Conservation (phyloP, 2,888 invertebrate species). For the Meiosimyza platycephala region DNA sequence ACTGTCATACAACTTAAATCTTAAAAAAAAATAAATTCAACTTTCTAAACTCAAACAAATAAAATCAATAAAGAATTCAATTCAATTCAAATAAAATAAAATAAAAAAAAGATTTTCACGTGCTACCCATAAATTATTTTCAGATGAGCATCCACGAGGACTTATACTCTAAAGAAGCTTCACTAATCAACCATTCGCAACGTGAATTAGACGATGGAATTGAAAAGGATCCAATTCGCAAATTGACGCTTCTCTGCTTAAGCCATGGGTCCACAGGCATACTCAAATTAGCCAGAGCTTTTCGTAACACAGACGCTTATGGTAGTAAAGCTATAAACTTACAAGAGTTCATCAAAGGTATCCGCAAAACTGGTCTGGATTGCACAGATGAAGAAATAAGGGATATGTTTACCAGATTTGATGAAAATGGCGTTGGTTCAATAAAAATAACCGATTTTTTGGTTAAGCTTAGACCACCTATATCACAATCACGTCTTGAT, state of each 20-base stretch:
- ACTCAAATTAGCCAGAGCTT: slow-evolving; percentile 85
- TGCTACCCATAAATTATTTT: slow-evolving; percentile 17
- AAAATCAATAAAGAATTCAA: too few relatives aligned
- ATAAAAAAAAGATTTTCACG: not conserved
- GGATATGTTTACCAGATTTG: slow-evolving; percentile 71
- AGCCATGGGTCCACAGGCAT: slow-evolving; percentile 89
- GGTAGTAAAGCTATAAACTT: slow-evolving; percentile 82
- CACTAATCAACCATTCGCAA: slow-evolving; percentile 80
- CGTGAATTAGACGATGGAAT: slow-evolving; percentile 73
- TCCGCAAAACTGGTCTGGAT: slow-evolving; percentile 81
- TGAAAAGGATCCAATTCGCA: slow-evolving; percentile 83
- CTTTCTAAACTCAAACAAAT: slow-evolving; percentile 4
- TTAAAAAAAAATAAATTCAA: slow-evolving; percentile 27
- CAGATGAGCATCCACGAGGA: slow-evolving; percentile 56
- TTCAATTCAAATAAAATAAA: slow-evolving; percentile 26
- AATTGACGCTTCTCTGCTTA: slow-evolving; percentile 84
- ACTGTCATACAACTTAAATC: not conserved
- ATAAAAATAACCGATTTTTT: slow-evolving; percentile 93
- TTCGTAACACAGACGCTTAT: slow-evolving; percentile 93
- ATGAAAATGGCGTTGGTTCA: slow-evolving; percentile 83
- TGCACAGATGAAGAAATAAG: slow-evolving; percentile 69
- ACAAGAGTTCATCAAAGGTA: slow-evolving; percentile 85
- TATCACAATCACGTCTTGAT: slow-evolving; percentile 78
- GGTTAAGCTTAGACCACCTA: slow-evolving; percentile 82
- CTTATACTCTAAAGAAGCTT: slow-evolving; percentile 73